phyloP scores from a whole-genome alignment of 2,797 vertebrate genomes.

The Tenualosa thibaudeaui region DNA sequence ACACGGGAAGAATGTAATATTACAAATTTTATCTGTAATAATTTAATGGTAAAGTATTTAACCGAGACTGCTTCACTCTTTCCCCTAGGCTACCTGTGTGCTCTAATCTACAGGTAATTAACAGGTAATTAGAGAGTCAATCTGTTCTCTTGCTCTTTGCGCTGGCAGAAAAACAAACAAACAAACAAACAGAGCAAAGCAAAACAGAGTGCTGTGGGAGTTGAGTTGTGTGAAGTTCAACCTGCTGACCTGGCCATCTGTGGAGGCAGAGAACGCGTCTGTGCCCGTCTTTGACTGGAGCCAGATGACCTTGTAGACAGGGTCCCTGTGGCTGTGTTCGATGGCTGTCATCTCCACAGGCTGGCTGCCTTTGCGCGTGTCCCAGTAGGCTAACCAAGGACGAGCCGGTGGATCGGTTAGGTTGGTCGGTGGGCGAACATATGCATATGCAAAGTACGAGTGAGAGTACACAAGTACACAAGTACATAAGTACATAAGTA shows the following conservation, averaged over 20 bases:
- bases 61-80: background rate
- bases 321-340: slow-evolving; percentile 89
- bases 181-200: too few relatives aligned
- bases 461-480: too few relatives aligned
- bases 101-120: background rate
- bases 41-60: background rate
- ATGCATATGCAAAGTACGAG: background rate
- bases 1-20: too few relatives aligned
- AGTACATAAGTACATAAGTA: too few relatives aligned
- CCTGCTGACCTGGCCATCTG: slow-evolving; percentile 85
- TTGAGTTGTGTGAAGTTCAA: background rate
- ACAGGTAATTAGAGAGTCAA: too few relatives aligned
- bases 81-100: background rate
- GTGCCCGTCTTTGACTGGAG: slow-evolving; percentile 92
- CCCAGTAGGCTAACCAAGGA: slow-evolving; percentile 83
- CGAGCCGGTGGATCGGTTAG: background rate
- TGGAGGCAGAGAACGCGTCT: slow-evolving; percentile 88
- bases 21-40: too few relatives aligned
- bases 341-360: slow-evolving; percentile 82
- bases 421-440: too few relatives aligned
- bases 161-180: background rate
- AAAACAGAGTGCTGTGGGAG: too few relatives aligned
- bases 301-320: slow-evolving; percentile 90
- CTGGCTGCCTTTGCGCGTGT: slow-evolving; percentile 85
- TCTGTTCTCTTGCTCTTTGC: background rate